Percentiles rank a stretch among this genome's conserved stretches.
Conservation (phyloP, 1,140 invertebrate species). For the Drosophila mauritiana region DNA sequence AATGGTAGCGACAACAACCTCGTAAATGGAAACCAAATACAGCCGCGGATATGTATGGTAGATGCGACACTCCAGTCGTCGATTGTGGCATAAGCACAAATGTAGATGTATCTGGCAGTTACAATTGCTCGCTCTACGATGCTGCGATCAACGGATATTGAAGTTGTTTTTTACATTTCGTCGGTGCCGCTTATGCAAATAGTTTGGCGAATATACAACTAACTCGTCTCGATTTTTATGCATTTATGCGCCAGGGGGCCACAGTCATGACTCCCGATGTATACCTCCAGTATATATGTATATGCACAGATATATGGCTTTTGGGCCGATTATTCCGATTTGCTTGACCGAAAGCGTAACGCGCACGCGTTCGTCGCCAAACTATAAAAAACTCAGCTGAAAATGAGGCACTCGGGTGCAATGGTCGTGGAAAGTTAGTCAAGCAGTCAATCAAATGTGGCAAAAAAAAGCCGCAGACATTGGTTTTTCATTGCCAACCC, state of each 20-base stretch:
- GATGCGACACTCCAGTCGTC: slow-evolving; percentile 27
- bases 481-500: slow-evolving; percentile 13
- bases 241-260: slow-evolving; percentile 55
- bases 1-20: slow-evolving; percentile 1
- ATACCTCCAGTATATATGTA: background rate
- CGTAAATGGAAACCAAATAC: slow-evolving; percentile 22
- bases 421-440: slow-evolving; percentile 52
- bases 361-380: slow-evolving; percentile 40
- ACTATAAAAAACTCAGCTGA: background rate
- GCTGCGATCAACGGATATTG: slow-evolving; percentile 22
- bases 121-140: slow-evolving; percentile 26
- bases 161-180: slow-evolving; percentile 23
- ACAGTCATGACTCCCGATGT: slow-evolving; percentile 14
- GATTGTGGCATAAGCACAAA: slow-evolving; percentile 56
- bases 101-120: slow-evolving; percentile 18
- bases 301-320: slow-evolving; percentile 12
- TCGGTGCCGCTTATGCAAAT: slow-evolving; percentile 63
- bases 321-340: slow-evolving; percentile 20
- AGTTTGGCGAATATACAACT: slow-evolving; percentile 52
- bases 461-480: slow-evolving; percentile 14
- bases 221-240: slow-evolving; percentile 57
- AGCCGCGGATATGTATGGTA: slow-evolving; percentile 7
- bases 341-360: slow-evolving; percentile 36
- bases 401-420: slow-evolving; percentile 13
- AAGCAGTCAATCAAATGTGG: slow-evolving; percentile 70